Evolutionary conservation across 2,797 vertebrate species (phyloP).

Genomic region (Falco rusticolus): DNA sequence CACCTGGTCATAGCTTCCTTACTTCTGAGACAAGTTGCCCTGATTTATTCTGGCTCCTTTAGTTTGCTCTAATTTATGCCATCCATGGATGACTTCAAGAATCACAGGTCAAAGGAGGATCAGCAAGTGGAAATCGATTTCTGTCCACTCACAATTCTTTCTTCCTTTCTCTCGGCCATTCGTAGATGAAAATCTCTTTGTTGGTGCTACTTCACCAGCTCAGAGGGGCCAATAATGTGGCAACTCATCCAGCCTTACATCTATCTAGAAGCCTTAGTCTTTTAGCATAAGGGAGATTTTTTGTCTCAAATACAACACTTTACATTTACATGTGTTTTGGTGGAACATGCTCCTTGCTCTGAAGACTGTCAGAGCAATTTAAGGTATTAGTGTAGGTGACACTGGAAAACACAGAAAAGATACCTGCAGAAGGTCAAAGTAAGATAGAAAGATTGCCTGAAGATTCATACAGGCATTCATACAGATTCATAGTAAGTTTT

Average conservation of each 20-base stretch:
- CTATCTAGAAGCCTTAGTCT: background rate
- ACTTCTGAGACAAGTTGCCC: background rate
- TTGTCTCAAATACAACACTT: background rate
- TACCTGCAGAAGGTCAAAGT: background rate
- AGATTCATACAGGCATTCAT: background rate
- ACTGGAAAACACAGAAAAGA: background rate
- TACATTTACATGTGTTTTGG: background rate
- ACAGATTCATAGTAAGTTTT: background rate
- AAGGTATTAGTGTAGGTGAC: background rate
- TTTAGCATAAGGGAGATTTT: background rate
- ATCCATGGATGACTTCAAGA: background rate
- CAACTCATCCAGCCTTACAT: background rate
- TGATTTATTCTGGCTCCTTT: background rate
- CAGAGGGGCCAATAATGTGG: background rate
- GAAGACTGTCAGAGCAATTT: background rate
- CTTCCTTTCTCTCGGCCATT: background rate
- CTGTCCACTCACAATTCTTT: background rate
- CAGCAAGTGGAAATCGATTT: background rate
- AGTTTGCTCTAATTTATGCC: background rate
- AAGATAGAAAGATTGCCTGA: background rate
- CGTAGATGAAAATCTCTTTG: background rate
- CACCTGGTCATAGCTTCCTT: background rate
- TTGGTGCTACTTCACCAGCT: background rate
- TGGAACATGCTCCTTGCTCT: background rate
- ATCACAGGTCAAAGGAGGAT: background rate